Conservation (phyloP, 2,888 invertebrate species). For the Cybosia mesomella region DNA sequence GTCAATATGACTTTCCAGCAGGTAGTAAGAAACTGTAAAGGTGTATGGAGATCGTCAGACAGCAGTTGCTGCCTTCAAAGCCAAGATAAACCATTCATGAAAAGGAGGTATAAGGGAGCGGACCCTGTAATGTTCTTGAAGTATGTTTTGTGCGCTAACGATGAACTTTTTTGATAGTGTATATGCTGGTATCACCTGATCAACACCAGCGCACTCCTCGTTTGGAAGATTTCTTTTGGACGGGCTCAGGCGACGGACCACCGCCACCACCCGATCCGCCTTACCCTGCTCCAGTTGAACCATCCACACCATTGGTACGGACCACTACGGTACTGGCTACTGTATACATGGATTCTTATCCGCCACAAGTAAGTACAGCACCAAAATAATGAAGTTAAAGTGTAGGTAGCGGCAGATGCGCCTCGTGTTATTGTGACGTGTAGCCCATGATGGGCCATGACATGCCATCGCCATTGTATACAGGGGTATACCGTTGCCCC, state of each 20-base stretch:
- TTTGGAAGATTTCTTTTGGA: conserved; percentile 96
- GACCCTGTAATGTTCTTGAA: background rate
- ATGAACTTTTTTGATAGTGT: conserved; percentile 59
- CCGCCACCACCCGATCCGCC: conserved; percentile 86
- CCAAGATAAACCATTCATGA: too few relatives aligned
- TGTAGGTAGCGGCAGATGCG: background rate
- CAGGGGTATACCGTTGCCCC: too few relatives aligned
- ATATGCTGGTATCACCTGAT: conserved; percentile 75
- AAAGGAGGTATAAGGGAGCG: background rate
- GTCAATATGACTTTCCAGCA: too few relatives aligned
- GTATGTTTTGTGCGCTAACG: background rate
- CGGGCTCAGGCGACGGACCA: conserved; percentile 94
- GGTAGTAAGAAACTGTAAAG: too few relatives aligned
- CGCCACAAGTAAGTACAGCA: conserved; percentile 69
- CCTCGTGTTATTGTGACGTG: too few relatives aligned
- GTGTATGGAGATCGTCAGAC: too few relatives aligned
- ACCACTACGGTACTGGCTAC: conserved; percentile 91
- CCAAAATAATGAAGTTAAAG: background rate
- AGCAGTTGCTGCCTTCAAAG: too few relatives aligned
- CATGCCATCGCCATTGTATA: too few relatives aligned
- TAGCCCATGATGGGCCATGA: too few relatives aligned
- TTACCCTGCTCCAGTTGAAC: conserved; percentile 68
- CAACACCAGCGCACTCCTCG: conserved; percentile 83
- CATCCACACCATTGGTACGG: conserved; percentile 85
- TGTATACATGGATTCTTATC: conserved; percentile 88